These are phyloP conservation scores for Clusia tigrina DNA, from an alignment of 2,888 invertebrate genomes.

Conservation along the genomic window DNA sequence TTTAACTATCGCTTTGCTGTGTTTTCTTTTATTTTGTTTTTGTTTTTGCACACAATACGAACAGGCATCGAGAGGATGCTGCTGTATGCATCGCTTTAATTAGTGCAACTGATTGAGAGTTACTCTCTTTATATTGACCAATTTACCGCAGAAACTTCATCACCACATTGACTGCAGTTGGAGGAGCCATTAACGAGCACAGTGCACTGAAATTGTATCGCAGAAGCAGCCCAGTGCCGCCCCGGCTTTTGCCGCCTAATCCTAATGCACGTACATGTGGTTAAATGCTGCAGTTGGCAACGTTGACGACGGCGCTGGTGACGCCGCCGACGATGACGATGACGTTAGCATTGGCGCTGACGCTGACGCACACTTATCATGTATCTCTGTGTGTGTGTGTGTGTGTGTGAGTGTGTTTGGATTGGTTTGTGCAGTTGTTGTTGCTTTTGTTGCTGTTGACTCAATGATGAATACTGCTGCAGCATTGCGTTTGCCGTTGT, in stretches of 20 bases:
- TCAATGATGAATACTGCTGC: no score
- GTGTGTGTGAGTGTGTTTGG: constrained; percentile 16
- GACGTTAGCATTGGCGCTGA: constrained; percentile 5
- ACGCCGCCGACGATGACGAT: background rate
- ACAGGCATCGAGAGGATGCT: constrained; percentile 12
- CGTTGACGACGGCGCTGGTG: no score
- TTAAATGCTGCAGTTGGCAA: no score
- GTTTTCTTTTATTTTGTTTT: background rate
- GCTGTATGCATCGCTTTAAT: constrained; percentile 53
- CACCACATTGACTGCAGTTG: constrained; percentile 19
- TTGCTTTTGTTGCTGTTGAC: no score
- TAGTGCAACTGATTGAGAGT: constrained; percentile 54
- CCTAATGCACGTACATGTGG: background rate
- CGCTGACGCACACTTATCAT: constrained; percentile 27
- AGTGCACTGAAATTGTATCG: background rate
- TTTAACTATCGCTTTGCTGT: background rate
- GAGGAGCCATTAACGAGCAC: background rate
- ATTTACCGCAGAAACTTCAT: constrained; percentile 54
- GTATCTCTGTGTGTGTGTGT: constrained; percentile 25
- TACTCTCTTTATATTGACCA: constrained; percentile 53
- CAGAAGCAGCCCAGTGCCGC: no score
- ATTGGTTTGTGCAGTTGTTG: constrained; percentile 23
- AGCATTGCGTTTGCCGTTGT: no score
- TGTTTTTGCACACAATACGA: background rate
- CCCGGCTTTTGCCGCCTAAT: no score